Base-by-base conservation (phyloP, 2,113 vertebrate species). In the Spilogale gracilis region DNA sequence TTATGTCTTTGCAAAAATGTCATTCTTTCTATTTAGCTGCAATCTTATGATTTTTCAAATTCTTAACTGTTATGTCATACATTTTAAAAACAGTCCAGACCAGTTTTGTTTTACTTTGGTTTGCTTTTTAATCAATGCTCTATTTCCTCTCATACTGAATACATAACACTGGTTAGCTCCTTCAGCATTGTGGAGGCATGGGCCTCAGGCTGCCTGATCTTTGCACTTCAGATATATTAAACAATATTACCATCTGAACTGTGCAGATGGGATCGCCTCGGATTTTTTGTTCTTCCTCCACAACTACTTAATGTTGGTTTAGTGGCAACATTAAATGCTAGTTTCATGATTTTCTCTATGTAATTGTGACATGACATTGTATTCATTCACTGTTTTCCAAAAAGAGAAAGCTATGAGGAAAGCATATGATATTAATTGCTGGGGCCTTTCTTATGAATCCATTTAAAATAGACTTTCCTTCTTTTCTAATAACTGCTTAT, bases 401-500 rank as follows among this genome's bases (percentile, higher is more conserved):
- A 97, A 97, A 81, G 92, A n/a, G 50, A 94, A 97, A 97, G 92
- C 67, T 92, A 45, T 87, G 94, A 93, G 89, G 74, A 98, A 97
- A 98, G 85, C 92, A 50, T 97, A 98, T 98, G 94, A 98, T 98
- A 91, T 96, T 93, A 96, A 93, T 98, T 94, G 67, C 92, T 96
- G 69, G 69, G 65, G 16, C 17, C 78, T 18, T 97, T 97, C 97
- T 98, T 93, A 98, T 94, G 96, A 97, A 94, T 95, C 80, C 96
- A 86, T 98, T 97, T 97, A 94, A 98, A 97, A 95, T 80, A 93
- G 84, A 23, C 85, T 97, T 97, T 83, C 69, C 74, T 90, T 97
- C 56, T 97, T 98, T 89, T 78, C 93, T 98, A 98, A 98, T 93
- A 97, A 90, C 54, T 96, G 43, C 27, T 91, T 97, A 73, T 61